Evolutionary conservation across 2,888 invertebrate genomes (phyloP).

Genomic region (Sericinus montela): DNA sequence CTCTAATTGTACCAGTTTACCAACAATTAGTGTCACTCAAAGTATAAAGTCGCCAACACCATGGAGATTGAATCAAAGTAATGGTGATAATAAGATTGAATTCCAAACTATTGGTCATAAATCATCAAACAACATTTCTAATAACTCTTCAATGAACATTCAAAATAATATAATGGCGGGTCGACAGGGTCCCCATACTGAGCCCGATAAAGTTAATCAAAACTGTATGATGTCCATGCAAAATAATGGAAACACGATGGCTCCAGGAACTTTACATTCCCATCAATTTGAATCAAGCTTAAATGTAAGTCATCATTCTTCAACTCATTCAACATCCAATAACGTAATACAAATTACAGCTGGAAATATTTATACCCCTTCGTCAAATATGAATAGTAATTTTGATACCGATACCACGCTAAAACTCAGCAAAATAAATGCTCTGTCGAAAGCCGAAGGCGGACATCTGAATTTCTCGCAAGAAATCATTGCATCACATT

Average conservation of each 20-base stretch:
- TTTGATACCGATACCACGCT: constrained; percentile 71
- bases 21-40: constrained; percentile 71
- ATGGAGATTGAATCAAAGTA: constrained; percentile 55
- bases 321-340: constrained; percentile 57
- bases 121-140: constrained; percentile 43
- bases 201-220: constrained; percentile 59
- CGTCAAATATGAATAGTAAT: constrained; percentile 58
- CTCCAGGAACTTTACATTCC: constrained; percentile 53
- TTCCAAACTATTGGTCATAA: constrained; percentile 58
- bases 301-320: constrained; percentile 61
- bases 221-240: constrained; percentile 58
- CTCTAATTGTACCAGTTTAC: constrained; percentile 50
- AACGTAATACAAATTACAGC: constrained; percentile 72
- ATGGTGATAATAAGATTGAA: constrained; percentile 56
- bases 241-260: constrained; percentile 42
- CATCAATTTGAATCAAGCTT: constrained; percentile 63
- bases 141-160: constrained; percentile 48
- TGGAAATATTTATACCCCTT: constrained; percentile 67
- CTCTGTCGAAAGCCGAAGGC: constrained; percentile 68
- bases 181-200: constrained; percentile 49
- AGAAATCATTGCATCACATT: constrained; percentile 71
- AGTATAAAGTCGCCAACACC: constrained; percentile 70
- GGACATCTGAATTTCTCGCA: constrained; percentile 71
- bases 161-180: constrained; percentile 46
- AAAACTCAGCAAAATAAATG: constrained; percentile 69